Base-by-base conservation (phyloP, 2,888 invertebrate species). In the Bimastos eiseni region DNA sequence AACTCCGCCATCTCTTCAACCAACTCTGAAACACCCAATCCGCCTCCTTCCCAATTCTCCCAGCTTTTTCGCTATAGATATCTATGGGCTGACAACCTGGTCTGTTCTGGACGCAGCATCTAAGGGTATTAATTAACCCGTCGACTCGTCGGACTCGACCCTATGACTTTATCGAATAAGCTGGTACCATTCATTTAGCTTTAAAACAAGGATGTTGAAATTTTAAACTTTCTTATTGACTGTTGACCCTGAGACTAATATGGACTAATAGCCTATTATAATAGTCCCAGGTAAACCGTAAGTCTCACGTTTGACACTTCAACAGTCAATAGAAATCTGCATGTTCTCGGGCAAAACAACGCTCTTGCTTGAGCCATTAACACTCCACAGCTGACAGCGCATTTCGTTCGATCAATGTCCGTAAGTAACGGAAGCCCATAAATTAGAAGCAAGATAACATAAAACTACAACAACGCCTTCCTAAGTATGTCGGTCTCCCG, bases 371-470 rank as follows among this genome's bases (percentile, higher is more conserved):
- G 8, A 30, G 4, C 70, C 70, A 70, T n/a, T 70, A 70, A 70
- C 70, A n/a, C 4, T n/a, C 70, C 70, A 11, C 70, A 11, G n/a
- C 70, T n/a, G 70, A n/a, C n/a, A n/a, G 17, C 70, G 70, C 70
- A n/a, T n/a, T 70, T 70, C 30, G n/a, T n/a, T n/a, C 30, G n/a
- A 70, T 70, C 70, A 70, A 2, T 70, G 70, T n/a, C 70, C 17
- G 70, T 70, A 30, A 70, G 70, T 70, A 30, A 70, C 70, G 70
- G 70, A 70, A 70, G n/a, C n/a, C 30, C 70, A 70, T 70, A 70
- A 70, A n/a, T 70, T n/a, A 70, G 70, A 70, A 70, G 70, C 70
- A n/a, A 70, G 70, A 70, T 70, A 70, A 70, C 70, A n/a, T n/a
- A n/a, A 13, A 30, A n/a, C 70, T 8, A n/a, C 30, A 8, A 30